These are phyloP conservation scores for Mormyrus hasselquistii DNA, from an alignment of 2,797 vertebrate genomes.

Conservation along the genomic window DNA sequence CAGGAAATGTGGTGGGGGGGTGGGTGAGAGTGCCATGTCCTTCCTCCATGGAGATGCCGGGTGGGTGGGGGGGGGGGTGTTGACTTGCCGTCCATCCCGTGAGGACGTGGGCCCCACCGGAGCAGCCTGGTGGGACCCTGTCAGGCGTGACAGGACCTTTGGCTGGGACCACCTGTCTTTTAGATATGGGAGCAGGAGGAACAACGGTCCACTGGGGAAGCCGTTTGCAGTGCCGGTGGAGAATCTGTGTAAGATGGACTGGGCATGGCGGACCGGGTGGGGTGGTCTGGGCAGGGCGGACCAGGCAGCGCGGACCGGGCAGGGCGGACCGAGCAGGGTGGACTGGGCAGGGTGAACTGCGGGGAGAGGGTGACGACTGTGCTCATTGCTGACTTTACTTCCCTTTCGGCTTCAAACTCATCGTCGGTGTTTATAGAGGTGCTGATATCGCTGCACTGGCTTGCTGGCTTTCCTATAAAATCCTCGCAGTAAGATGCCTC, in stretches of 20 bases:
- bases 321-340: neutral
- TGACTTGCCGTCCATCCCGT: neutral
- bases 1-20: neutral
- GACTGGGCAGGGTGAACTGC: neutral
- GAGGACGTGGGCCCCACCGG: neutral
- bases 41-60: neutral
- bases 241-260: neutral
- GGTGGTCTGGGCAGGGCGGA: neutral
- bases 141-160: neutral
- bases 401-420: slow-evolving; percentile 44
- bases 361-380: neutral
- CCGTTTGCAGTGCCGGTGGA: slow-evolving; percentile 56
- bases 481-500: slow-evolving; percentile 31
- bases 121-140: neutral
- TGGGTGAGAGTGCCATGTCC: neutral
- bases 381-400: neutral
- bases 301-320: neutral
- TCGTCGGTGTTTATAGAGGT: slow-evolving; percentile 26
- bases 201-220: slow-evolving; percentile 27
- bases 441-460: neutral
- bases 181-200: slow-evolving; percentile 28
- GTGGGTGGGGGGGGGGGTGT: neutral
- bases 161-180: neutral
- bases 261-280: too few relatives aligned
- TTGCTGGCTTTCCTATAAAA: neutral